Conservation (phyloP, 2,888 invertebrate genomes). For the Andrena marginata region DNA sequence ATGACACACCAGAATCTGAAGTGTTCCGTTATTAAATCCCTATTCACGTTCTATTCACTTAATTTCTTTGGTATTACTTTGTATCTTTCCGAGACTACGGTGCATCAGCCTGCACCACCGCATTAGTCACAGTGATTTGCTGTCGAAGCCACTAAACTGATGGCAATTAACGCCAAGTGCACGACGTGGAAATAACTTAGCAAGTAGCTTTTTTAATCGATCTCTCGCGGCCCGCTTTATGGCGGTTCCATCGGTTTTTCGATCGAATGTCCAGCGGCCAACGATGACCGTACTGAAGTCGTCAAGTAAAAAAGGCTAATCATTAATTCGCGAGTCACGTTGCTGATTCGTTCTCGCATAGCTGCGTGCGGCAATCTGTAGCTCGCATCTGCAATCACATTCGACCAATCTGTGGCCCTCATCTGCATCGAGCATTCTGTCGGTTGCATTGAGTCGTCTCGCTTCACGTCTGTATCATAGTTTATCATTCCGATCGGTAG, state of each 20-base stretch:
- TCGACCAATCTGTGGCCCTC: slow-evolving; percentile 57
- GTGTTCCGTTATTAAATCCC: no score
- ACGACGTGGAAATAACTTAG: not conserved
- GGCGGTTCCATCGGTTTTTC: slow-evolving; percentile 44
- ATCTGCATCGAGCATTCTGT: slow-evolving; percentile 45
- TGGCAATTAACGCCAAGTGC: not conserved
- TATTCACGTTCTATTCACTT: no score
- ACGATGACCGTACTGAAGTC: slow-evolving; percentile 49
- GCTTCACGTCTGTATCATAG: slow-evolving; percentile 35
- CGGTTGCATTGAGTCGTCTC: slow-evolving; percentile 48
- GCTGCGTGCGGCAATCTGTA: slow-evolving; percentile 53
- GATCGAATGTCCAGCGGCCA: slow-evolving; percentile 35
- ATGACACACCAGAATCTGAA: no score
- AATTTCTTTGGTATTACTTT: no score
- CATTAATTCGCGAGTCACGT: slow-evolving; percentile 69
- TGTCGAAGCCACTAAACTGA: not conserved
- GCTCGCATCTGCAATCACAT: slow-evolving; percentile 62
- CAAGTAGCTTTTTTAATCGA: slow-evolving; percentile 20
- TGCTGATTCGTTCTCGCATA: slow-evolving; percentile 62
- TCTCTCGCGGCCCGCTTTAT: not conserved
- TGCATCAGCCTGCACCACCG: not conserved
- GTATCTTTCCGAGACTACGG: no score
- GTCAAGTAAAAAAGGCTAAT: slow-evolving; percentile 50
- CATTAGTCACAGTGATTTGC: not conserved
- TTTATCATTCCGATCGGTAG: slow-evolving; percentile 39